These are phyloP conservation scores for Macrostomum cliftonense DNA, from an alignment of 2,888 invertebrate species.

Conservation along the genomic window DNA sequence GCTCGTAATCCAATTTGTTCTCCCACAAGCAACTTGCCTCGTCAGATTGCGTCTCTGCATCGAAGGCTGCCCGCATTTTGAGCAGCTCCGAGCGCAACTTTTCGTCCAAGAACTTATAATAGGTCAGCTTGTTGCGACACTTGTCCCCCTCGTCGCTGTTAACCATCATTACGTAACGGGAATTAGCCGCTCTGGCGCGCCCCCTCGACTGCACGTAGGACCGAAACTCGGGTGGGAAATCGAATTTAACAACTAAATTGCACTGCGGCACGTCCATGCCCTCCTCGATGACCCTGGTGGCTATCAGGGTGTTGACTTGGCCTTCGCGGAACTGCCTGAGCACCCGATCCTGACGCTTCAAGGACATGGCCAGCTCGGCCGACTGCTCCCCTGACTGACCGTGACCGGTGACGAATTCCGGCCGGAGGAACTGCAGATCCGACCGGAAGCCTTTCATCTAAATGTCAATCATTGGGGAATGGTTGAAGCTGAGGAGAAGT, in stretches of 20 bases:
- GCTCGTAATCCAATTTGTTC: too few relatives aligned
- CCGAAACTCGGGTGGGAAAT: conserved; percentile 57
- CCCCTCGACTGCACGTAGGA: conserved; percentile 64
- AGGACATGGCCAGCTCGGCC: background rate
- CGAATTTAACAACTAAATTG: conserved; percentile 30
- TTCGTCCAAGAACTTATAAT: too few relatives aligned
- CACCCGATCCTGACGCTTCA: conserved; percentile 26
- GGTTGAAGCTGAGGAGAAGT: too few relatives aligned
- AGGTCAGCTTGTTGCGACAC: too few relatives aligned
- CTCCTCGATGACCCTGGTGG: conserved; percentile 31
- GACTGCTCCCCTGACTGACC: background rate
- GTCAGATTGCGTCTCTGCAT: too few relatives aligned
- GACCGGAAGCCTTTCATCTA: too few relatives aligned
- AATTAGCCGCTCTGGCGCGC: conserved; percentile 5
- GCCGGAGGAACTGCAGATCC: background rate
- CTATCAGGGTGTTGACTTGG: conserved; percentile 30
- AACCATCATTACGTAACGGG: conserved; percentile 1
- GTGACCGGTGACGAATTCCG: conserved; percentile 4
- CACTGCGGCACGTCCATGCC: conserved; percentile 36
- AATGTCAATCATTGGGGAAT: too few relatives aligned
- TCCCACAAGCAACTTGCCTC: too few relatives aligned
- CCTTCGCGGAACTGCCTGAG: conserved; percentile 31
- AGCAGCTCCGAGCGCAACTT: too few relatives aligned
- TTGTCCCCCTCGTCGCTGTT: too few relatives aligned
- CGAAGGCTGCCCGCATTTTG: too few relatives aligned